Conservation (phyloP, 2,113 vertebrate species). For the Varanus salvator region DNA sequence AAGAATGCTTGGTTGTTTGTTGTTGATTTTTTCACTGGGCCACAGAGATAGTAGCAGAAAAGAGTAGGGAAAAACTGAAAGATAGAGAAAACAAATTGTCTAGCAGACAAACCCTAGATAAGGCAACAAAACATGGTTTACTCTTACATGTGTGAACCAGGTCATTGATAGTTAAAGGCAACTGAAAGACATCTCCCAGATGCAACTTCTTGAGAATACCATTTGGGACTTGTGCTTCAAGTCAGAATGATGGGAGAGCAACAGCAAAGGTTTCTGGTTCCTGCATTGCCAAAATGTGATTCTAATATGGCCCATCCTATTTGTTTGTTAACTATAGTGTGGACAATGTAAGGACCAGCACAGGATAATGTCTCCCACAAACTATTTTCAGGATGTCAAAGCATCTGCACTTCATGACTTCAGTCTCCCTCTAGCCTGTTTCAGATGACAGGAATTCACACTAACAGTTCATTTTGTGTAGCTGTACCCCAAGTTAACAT, state of each 20-base stretch:
- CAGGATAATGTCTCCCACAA: background rate
- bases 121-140: too few species aligned
- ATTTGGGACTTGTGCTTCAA: background rate
- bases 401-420: background rate
- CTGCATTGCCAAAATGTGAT: background rate
- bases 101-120: too few species aligned
- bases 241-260: background rate
- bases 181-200: background rate
- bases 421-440: background rate
- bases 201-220: background rate
- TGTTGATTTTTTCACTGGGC: too few species aligned
- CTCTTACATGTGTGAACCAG: too few species aligned
- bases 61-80: too few species aligned
- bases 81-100: too few species aligned
- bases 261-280: background rate
- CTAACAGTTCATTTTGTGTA: background rate
- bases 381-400: background rate
- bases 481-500: constrained; percentile 42
- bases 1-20: too few species aligned
- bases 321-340: background rate
- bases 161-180: background rate
- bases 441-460: background rate
- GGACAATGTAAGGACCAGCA: background rate
- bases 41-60: too few species aligned
- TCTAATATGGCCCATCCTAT: background rate